phyloP scores from a whole-genome alignment of 2,888 invertebrate genomes.

The Linyphia triangularis region DNA sequence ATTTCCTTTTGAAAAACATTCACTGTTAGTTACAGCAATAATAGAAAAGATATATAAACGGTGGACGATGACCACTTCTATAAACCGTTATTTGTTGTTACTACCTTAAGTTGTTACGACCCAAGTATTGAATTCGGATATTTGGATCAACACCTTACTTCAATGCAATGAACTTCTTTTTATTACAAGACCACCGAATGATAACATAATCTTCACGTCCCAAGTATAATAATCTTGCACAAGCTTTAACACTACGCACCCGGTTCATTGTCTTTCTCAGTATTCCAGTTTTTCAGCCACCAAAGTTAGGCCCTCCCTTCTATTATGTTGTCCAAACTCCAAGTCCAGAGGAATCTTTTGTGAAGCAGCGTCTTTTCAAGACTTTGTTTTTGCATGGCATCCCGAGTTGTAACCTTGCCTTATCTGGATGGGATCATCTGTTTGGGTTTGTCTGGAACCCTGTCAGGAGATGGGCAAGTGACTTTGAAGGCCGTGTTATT shows the following conservation, averaged over 20 bases:
- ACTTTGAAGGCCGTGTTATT: conserved; percentile 61
- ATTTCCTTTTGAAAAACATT: too few species aligned
- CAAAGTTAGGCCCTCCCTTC: conserved; percentile 47
- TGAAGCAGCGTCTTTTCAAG: conserved; percentile 29
- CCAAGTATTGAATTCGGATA: neutral
- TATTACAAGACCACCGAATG: neutral
- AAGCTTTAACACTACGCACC: too few species aligned
- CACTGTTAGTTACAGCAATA: too few species aligned
- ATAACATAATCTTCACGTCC: neutral
- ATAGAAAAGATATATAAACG: too few species aligned
- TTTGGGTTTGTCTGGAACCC: conserved; percentile 17
- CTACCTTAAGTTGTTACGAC: too few species aligned
- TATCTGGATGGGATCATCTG: conserved; percentile 50
- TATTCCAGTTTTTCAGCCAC: conserved; percentile 42
- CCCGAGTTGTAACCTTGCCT: conserved; percentile 50
- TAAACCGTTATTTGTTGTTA: too few species aligned
- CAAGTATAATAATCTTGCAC: neutral
- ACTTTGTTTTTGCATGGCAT: conserved; percentile 46
- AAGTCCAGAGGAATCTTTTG: conserved; percentile 56
- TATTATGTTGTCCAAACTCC: conserved; percentile 35
- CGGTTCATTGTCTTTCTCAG: conserved; percentile 4
- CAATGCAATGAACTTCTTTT: neutral
- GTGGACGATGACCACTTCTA: too few species aligned
- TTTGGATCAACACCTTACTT: neutral
- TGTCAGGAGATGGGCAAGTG: conserved; percentile 49